A percentile compares a stretch with the other conserved stretches of the same genome.
These are phyloP conservation scores for Scelioninae gen. 2 DNA, from an alignment of 2,888 invertebrate genomes.

Conservation along the genomic window DNA sequence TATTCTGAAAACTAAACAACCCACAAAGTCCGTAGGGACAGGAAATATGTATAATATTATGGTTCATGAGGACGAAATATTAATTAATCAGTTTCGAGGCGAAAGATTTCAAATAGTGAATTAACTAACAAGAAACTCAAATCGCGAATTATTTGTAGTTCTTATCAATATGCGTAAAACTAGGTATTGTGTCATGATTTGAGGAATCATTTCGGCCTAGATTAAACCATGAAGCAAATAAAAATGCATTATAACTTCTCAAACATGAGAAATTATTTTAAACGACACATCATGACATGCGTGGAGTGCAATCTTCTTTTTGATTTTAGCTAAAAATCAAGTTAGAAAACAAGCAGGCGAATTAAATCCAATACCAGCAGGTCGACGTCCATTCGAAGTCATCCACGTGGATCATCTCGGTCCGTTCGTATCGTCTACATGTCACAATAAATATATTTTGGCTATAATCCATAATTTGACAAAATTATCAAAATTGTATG, in stretches of 20 bases:
- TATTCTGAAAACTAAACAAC: neutral
- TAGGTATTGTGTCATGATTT: conserved; percentile 3
- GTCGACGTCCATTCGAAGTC: conserved; percentile 35
- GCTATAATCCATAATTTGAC: conserved; percentile 6
- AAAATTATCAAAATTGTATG: neutral
- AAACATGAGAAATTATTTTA: neutral
- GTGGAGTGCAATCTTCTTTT: too few relatives aligned
- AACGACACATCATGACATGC: neutral
- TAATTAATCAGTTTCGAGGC: conserved; percentile 18
- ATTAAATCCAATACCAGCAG: conserved; percentile 9
- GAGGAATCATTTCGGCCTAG: conserved; percentile 34
- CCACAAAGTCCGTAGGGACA: too few relatives aligned
- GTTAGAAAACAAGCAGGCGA: neutral
- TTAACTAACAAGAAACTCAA: neutral
- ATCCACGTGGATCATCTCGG: conserved; percentile 58
- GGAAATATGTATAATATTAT: neutral
- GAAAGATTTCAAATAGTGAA: conserved; percentile 5
- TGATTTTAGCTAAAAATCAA: conserved; percentile 30
- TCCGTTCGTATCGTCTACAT: neutral
- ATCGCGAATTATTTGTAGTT: neutral
- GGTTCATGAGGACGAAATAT: conserved; percentile 22
- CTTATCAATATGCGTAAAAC: neutral
- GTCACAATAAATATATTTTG: neutral
- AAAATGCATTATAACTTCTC: conserved; percentile 12
- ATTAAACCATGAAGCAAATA: conserved; percentile 24